These are phyloP conservation scores for Tetraneura akinire DNA, from an alignment of 1,140 invertebrate species.

Conservation along the genomic window DNA sequence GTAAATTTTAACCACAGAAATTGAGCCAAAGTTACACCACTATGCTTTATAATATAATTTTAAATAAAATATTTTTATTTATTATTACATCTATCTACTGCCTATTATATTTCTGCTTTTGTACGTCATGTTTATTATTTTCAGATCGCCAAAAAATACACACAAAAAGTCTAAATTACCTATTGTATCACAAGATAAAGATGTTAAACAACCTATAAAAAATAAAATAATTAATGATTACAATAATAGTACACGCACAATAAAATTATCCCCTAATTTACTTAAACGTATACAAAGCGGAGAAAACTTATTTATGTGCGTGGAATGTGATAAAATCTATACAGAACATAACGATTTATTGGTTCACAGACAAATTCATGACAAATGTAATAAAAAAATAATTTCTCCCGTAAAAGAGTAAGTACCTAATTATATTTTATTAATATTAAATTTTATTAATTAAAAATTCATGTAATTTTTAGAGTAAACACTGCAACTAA, in stretches of 20 bases:
- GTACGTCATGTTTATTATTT: not conserved
- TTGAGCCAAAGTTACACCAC: no score
- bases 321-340: constrained; percentile 27
- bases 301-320: constrained; percentile 42
- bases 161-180: not conserved
- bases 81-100: no score
- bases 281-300: constrained; percentile 23
- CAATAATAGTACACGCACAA: not conserved
- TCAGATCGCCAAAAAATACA: not conserved
- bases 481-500: not conserved
- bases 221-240: constrained; percentile 12
- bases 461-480: not conserved
- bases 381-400: constrained; percentile 5
- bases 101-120: no score
- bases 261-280: constrained; percentile 21
- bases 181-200: not conserved
- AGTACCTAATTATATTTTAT: not conserved
- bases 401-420: not conserved
- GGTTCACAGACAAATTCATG: constrained; percentile 21
- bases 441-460: not conserved
- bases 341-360: constrained; percentile 31
- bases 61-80: no score
- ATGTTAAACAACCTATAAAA: not conserved
- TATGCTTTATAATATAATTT: no score
- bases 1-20: no score